phyloP scores from a whole-genome alignment of 2,797 vertebrate genomes.

The Acipenser oxyrinchus region DNA sequence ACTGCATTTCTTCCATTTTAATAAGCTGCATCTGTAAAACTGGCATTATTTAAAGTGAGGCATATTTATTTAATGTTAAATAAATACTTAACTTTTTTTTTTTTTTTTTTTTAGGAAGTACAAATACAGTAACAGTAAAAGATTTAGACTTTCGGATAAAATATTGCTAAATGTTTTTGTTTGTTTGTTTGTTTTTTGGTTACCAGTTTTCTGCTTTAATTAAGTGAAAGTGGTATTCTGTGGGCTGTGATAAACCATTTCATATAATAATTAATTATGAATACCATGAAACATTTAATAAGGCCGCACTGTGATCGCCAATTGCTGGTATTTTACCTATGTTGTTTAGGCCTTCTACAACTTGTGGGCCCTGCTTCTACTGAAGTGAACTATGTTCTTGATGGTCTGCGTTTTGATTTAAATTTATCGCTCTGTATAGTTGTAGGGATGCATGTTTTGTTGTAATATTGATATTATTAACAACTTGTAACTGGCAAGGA shows the following conservation, averaged over 20 bases:
- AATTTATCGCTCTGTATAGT: too few species aligned
- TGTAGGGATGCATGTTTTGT: too few species aligned
- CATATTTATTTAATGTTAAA: too few species aligned
- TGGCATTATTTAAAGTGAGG: too few species aligned
- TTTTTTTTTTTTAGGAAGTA: conserved; percentile 17
- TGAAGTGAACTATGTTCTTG: conserved; percentile 18
- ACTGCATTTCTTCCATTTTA: too few species aligned
- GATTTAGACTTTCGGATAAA: conserved; percentile 8
- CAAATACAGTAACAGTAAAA: not conserved
- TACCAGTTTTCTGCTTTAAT: not conserved
- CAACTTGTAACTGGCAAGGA: too few species aligned
- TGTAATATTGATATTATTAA: too few species aligned
- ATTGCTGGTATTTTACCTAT: conserved; percentile 38
- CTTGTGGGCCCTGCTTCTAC: conserved; percentile 49
- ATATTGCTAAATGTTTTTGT: conserved; percentile 33
- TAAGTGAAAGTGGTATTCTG: conserved; percentile 34
- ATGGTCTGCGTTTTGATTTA: too few species aligned
- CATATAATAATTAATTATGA: conserved; percentile 5
- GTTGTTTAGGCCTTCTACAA: conserved; percentile 63
- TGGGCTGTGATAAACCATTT: conserved; percentile 9
- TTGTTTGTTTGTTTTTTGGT: conserved; percentile 26
- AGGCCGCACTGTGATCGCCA: conserved; percentile 20
- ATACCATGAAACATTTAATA: conserved; percentile 5
- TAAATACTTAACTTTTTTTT: too few species aligned
- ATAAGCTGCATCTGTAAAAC: too few species aligned